A percentile compares a stretch with the other conserved stretches of the same genome.
Evolutionary conservation across 1,140 invertebrate species (phyloP).

Genomic region (Radopholus similis): DNA sequence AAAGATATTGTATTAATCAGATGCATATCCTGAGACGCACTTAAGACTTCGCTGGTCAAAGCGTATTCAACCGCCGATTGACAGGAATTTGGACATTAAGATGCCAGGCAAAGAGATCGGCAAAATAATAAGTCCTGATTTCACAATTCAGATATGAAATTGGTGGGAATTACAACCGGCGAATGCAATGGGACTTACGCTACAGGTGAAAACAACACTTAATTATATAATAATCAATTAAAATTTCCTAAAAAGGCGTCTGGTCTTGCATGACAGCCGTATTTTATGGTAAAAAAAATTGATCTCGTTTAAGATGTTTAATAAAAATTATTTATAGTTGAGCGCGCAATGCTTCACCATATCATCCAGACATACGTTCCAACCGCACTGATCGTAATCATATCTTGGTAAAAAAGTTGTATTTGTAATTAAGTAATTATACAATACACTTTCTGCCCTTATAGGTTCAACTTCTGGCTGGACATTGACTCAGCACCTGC

Average conservation of each 20-base stretch:
- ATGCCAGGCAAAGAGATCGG: slow-evolving; percentile 46
- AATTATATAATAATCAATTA: neutral
- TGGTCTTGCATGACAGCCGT: slow-evolving; percentile 59
- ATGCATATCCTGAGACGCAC: slow-evolving; percentile 57
- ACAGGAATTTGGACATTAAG: slow-evolving; percentile 52
- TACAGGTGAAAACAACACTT: slow-evolving; percentile 38
- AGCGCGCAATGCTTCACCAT: slow-evolving; percentile 57
- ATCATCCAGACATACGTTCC: slow-evolving; percentile 59
- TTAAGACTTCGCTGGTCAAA: slow-evolving; percentile 50
- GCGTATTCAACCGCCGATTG: slow-evolving; percentile 50
- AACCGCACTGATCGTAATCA: slow-evolving; percentile 56
- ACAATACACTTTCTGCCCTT: neutral
- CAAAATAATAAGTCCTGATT: neutral
- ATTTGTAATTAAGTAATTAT: neutral
- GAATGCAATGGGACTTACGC: slow-evolving; percentile 57
- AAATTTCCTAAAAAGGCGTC: slow-evolving; percentile 25
- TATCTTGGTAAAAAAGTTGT: slow-evolving; percentile 53
- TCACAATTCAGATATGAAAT: slow-evolving; percentile 2
- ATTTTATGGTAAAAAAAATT: slow-evolving; percentile 39
- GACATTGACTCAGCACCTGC: slow-evolving; percentile 61
- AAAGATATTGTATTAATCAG: neutral
- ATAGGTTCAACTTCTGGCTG: slow-evolving; percentile 61
- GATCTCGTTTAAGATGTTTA: no score
- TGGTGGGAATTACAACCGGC: slow-evolving; percentile 36
- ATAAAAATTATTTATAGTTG: slow-evolving; percentile 13